phyloP scores from a whole-genome alignment of 1,140 invertebrate genomes.

The Drosophila kurseongensis region DNA sequence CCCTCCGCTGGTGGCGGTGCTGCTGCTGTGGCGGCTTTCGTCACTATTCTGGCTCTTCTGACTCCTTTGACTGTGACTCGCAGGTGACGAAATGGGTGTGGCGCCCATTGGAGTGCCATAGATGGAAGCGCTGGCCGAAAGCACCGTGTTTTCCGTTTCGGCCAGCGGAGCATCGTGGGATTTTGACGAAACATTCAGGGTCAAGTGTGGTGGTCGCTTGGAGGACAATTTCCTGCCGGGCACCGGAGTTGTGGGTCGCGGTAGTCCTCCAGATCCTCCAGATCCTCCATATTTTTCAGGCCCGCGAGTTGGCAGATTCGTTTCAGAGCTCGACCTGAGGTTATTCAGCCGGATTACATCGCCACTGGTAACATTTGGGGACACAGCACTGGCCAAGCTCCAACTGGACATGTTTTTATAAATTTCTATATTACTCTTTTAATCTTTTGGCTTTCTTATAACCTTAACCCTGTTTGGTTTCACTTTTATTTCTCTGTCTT shows the following conservation, averaged over 20 bases:
- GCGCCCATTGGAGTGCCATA: slow-evolving; percentile 56
- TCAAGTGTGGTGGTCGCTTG: slow-evolving; percentile 62
- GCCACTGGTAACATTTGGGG: slow-evolving; percentile 56
- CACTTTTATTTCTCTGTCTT: slow-evolving; percentile 9
- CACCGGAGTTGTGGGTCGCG: slow-evolving; percentile 67
- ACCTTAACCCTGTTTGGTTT: slow-evolving; percentile 17
- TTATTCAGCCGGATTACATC: slow-evolving; percentile 59
- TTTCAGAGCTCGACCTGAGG: slow-evolving; percentile 59
- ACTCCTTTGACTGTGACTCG: slow-evolving; percentile 28
- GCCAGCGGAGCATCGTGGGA: slow-evolving; percentile 45
- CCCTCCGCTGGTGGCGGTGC: slow-evolving; percentile 42
- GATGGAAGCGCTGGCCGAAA: slow-evolving; percentile 51
- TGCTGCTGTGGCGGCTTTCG: slow-evolving; percentile 12
- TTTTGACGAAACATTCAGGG: slow-evolving; percentile 35
- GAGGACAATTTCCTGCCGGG: slow-evolving; percentile 54
- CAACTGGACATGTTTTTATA: slow-evolving; percentile 61
- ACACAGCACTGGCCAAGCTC: slow-evolving; percentile 70
- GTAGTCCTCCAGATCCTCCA: slow-evolving; percentile 15
- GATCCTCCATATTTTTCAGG: slow-evolving; percentile 7
- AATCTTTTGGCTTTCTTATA: slow-evolving; percentile 24
- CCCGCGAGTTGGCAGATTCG: slow-evolving; percentile 27
- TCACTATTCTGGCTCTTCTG: slow-evolving; percentile 16
- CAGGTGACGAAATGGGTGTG: slow-evolving; percentile 32
- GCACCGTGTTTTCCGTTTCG: slow-evolving; percentile 50
- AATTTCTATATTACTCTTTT: slow-evolving; percentile 19